These are phyloP conservation scores for Ciconia nigra DNA, from an alignment of 2,797 vertebrate genomes.

Conservation along the genomic window DNA sequence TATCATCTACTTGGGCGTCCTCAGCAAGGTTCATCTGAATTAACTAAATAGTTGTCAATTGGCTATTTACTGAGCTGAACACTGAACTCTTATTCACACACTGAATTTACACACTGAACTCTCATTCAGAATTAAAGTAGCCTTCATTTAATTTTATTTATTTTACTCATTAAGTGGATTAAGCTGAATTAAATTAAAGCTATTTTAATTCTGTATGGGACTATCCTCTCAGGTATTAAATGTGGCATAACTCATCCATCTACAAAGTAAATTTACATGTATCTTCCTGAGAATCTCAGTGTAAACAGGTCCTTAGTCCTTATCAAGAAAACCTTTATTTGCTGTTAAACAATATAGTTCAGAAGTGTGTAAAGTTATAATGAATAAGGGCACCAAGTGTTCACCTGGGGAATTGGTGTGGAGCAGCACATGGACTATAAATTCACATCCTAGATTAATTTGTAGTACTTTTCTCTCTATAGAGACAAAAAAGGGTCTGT, in stretches of 20 bases:
- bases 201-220: background rate
- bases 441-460: background rate
- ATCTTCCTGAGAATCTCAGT: background rate
- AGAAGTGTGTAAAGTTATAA: background rate
- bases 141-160: background rate
- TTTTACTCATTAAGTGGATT: conserved; percentile 8
- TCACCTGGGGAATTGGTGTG: background rate
- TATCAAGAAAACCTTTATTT: background rate
- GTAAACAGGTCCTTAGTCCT: background rate
- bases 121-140: background rate
- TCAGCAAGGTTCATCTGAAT: background rate
- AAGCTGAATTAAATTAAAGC: conserved; percentile 2
- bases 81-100: background rate
- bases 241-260: background rate
- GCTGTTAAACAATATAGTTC: background rate
- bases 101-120: background rate
- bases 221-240: background rate
- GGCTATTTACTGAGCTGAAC: background rate
- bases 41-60: background rate
- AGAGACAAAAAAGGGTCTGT: background rate
- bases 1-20: background rate
- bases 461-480: background rate
- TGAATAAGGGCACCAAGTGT: background rate
- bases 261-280: conserved; percentile 10
- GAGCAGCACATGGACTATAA: background rate